These are phyloP conservation scores for Trachythela sp. DNA, from an alignment of 64 coral and sea anemone genomes.

Conservation along the genomic window DNA sequence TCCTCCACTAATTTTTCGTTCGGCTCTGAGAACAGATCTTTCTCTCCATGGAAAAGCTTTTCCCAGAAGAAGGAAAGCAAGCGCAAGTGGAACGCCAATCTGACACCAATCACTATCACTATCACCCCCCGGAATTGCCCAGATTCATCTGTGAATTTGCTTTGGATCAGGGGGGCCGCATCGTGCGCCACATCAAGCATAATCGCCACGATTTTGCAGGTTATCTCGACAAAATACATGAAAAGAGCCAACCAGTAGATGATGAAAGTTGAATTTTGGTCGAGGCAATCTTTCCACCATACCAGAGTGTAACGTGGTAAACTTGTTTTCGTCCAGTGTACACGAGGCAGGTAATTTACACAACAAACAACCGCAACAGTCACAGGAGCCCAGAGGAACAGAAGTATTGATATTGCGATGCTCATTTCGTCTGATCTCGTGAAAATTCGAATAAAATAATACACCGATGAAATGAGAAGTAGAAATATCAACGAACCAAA, in stretches of 20 bases:
- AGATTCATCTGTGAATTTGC: not conserved
- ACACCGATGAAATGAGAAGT: not conserved
- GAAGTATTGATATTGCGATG: not conserved
- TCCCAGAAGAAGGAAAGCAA: not conserved
- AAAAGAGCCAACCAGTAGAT: not conserved
- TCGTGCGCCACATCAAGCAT: not conserved
- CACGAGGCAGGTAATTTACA: not conserved
- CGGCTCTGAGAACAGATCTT: not conserved
- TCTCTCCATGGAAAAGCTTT: not conserved
- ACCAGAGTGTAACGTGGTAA: not conserved
- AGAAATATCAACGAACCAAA: not conserved
- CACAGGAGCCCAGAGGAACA: not conserved
- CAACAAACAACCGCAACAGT: not conserved
- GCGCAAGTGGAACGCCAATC: not conserved
- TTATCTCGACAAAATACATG: not conserved
- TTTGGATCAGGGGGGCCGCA: not conserved
- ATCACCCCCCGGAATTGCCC: not conserved
- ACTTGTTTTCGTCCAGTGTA: not conserved
- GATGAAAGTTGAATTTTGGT: not conserved
- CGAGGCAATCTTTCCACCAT: not conserved
- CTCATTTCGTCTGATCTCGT: not conserved
- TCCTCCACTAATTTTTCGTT: not conserved
- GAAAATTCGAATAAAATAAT: not conserved
- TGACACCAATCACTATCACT: not conserved
- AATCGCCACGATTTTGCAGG: not conserved